phyloP scores from a whole-genome alignment of 2,888 invertebrate genomes.

The Prenolepis imparis region DNA sequence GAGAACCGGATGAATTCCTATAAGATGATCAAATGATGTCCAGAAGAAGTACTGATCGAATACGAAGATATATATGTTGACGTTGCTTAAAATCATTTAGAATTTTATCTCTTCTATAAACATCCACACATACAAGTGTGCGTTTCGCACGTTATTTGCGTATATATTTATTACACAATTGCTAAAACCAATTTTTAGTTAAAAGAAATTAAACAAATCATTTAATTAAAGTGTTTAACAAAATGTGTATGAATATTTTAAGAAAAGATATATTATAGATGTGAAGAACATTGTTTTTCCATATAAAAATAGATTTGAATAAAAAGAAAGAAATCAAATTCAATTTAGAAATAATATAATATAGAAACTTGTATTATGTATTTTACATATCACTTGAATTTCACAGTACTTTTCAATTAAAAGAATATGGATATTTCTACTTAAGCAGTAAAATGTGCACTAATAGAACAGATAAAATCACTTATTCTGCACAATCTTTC shows the following conservation, averaged over 20 bases:
- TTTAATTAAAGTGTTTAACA: not conserved
- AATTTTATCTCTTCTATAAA: slow-evolving; percentile 18
- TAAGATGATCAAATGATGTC: slow-evolving; percentile 50
- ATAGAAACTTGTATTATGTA: not conserved
- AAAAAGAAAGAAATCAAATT: not conserved
- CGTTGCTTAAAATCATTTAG: not conserved
- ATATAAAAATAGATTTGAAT: not conserved
- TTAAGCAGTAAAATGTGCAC: not conserved
- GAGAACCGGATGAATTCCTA: slow-evolving; percentile 95
- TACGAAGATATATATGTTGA: slow-evolving; percentile 20
- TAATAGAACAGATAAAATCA: not conserved
- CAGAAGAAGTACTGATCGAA: not conserved
- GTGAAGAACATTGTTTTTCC: not conserved
- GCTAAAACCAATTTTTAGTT: not conserved
- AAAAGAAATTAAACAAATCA: not conserved
- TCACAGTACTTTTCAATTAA: not conserved
- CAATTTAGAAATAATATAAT: not conserved
- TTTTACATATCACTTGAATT: slow-evolving; percentile 15
- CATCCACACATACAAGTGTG: slow-evolving; percentile 12
- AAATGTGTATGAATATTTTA: not conserved
- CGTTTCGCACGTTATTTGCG: not conserved
- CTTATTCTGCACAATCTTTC: not conserved
- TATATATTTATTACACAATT: not conserved
- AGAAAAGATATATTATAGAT: not conserved
- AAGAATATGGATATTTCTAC: not conserved